These are phyloP conservation scores for Aphidius gifuensis DNA, from an alignment of 1,140 invertebrate genomes.

Conservation along the genomic window DNA sequence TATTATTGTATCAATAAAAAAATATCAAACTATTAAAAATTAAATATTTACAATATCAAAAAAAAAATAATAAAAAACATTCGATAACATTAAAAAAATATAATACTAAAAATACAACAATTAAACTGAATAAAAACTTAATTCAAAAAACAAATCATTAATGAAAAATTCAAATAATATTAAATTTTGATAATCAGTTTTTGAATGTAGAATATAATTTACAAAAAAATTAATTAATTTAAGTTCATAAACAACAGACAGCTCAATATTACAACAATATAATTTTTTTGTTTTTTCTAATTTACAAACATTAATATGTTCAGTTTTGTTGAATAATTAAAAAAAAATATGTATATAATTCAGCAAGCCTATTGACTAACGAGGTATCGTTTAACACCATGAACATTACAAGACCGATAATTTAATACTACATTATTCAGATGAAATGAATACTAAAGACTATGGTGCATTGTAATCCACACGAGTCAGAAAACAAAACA, in stretches of 20 bases:
- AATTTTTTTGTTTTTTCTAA: no score
- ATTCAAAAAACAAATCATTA: no score
- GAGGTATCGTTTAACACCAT: slow-evolving; percentile 39
- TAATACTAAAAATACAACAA: background rate
- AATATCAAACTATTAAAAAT: background rate
- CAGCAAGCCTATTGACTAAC: slow-evolving; percentile 22
- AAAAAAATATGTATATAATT: slow-evolving; percentile 2
- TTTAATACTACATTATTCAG: slow-evolving; percentile 45
- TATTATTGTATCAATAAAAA: background rate
- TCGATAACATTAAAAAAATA: slow-evolving; percentile 10
- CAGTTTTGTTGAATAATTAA: background rate
- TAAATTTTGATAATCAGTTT: no score
- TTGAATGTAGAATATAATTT: no score
- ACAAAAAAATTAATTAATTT: no score
- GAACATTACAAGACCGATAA: slow-evolving; percentile 37
- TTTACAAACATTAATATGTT: no score
- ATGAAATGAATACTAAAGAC: slow-evolving; percentile 41
- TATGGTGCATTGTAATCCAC: slow-evolving; percentile 35
- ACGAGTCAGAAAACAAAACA: no score
- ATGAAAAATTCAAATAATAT: no score
- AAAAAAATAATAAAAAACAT: background rate
- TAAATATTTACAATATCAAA: no score
- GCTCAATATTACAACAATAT: no score
- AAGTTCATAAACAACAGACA: no score
- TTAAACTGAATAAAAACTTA: no score